Conservation (phyloP, 2,113 vertebrate genomes). For the Erpornis zantholeuca region DNA sequence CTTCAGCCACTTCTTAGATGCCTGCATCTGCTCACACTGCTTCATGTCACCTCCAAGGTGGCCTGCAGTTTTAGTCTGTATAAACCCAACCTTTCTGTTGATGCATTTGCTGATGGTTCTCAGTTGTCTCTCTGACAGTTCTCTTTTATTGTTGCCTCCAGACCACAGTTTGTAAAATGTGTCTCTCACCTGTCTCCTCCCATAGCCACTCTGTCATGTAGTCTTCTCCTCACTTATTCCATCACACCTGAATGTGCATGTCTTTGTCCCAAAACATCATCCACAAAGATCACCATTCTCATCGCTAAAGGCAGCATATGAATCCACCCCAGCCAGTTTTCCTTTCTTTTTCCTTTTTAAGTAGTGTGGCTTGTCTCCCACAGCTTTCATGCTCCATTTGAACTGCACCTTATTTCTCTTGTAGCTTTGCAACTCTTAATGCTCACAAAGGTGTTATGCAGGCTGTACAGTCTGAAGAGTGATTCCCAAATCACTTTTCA, state of each 20-base stretch:
- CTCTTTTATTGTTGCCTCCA: neutral
- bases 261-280: neutral
- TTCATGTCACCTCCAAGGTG: neutral
- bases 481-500: neutral
- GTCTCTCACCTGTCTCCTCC: neutral
- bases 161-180: neutral
- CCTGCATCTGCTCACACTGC: neutral
- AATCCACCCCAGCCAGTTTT: neutral
- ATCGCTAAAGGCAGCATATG: neutral
- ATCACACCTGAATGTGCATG: neutral
- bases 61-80: neutral
- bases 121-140: neutral
- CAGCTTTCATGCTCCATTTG: neutral
- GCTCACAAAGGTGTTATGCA: neutral
- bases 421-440: neutral
- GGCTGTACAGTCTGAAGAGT: neutral
- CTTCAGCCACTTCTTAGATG: neutral
- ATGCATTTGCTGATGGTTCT: neutral
- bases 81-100: neutral
- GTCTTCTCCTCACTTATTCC: neutral
- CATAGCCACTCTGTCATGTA: neutral
- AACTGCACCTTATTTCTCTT: neutral
- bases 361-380: neutral
- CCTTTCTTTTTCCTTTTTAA: neutral
- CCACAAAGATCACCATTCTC: neutral